Percentiles rank a stretch among this genome's conserved stretches.
These are phyloP conservation scores for Odontesthes bonariensis DNA, from an alignment of 2,113 vertebrate genomes.

Conservation along the genomic window DNA sequence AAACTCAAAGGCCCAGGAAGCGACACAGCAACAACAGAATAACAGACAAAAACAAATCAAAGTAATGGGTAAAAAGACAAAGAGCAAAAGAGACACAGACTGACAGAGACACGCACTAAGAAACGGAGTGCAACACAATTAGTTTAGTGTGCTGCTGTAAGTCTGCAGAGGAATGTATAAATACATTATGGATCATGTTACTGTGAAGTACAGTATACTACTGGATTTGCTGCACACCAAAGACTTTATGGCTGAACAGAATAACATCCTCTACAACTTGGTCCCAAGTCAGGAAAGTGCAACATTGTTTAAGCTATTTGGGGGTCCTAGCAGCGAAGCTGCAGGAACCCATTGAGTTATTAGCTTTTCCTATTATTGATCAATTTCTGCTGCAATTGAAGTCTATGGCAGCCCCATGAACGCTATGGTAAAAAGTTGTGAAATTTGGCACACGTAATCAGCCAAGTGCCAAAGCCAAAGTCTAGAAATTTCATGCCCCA, in stretches of 20 bases:
- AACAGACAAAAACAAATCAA: slow-evolving; percentile 6
- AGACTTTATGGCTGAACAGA: slow-evolving; percentile 36
- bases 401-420: too few species aligned
- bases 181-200: slow-evolving; percentile 55
- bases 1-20: neutral
- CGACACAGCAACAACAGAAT: neutral
- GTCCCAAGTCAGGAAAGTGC: slow-evolving; percentile 13
- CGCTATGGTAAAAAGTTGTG: too few species aligned
- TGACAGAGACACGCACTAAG: slow-evolving; percentile 11
- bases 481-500: too few species aligned
- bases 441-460: too few species aligned
- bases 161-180: slow-evolving; percentile 47
- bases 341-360: too few species aligned
- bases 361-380: too few species aligned
- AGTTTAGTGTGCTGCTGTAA: slow-evolving; percentile 39
- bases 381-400: too few species aligned
- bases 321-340: too few species aligned
- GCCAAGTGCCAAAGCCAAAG: too few species aligned
- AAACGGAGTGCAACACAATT: slow-evolving; percentile 40
- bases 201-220: slow-evolving; percentile 9
- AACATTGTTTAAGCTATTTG: slow-evolving; percentile 7
- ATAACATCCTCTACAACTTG: slow-evolving; percentile 31
- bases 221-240: slow-evolving; percentile 37
- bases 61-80: neutral
- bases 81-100: slow-evolving; percentile 7